These are phyloP conservation scores for Aythya fuligula DNA, from an alignment of 2,797 vertebrate genomes.

Conservation along the genomic window DNA sequence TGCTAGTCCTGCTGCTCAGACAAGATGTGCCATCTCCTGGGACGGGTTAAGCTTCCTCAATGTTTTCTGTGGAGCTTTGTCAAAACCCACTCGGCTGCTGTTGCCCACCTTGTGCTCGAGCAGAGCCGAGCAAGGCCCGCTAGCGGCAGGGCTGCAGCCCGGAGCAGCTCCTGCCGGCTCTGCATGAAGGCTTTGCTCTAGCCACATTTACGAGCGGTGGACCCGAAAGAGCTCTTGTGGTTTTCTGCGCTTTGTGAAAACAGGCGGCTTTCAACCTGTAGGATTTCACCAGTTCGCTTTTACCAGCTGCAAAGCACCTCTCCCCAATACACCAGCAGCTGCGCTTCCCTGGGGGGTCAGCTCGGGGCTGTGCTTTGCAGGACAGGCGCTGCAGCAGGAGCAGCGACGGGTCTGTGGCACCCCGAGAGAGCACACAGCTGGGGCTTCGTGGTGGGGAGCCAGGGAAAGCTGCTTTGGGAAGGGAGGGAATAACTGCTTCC, in stretches of 20 bases:
- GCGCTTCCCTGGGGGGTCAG: accelerated
- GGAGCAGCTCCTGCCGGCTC: not conserved
- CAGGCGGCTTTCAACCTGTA: not conserved
- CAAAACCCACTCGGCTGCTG: not conserved
- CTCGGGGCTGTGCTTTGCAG: not conserved
- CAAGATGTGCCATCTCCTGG: not conserved
- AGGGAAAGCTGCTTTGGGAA: not conserved
- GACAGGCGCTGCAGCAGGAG: accelerated
- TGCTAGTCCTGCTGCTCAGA: not conserved
- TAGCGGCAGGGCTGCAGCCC: not conserved
- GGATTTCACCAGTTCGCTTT: not conserved
- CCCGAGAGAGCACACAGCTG: accelerated
- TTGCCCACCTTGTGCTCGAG: not conserved
- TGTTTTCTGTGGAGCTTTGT: not conserved
- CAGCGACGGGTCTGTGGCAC: no score
- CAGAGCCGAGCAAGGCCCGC: not conserved
- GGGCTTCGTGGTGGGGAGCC: not conserved
- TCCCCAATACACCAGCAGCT: not conserved
- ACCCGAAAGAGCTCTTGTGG: not conserved
- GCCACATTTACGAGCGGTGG: not conserved
- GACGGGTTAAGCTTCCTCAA: not conserved
- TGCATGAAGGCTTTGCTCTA: not conserved
- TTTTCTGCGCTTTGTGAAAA: not conserved
- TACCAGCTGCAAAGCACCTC: not conserved
- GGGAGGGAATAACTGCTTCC: no score